Percentiles rank a stretch among this genome's conserved stretches.
These are phyloP conservation scores for Megaceryle alcyon DNA, from an alignment of 2,797 vertebrate genomes.

Conservation along the genomic window DNA sequence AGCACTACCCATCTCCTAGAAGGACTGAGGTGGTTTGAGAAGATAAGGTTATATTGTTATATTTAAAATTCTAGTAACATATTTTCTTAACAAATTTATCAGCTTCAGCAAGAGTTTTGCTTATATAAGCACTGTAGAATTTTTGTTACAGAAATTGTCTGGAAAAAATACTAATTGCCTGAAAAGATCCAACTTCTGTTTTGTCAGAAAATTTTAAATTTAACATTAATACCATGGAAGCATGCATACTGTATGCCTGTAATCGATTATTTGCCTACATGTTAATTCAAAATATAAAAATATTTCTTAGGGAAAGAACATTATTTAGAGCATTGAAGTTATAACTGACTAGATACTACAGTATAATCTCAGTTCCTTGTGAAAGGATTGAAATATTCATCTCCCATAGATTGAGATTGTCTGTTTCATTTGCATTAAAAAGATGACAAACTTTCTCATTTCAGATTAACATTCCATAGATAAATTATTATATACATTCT, in stretches of 20 bases:
- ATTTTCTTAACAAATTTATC: not conserved
- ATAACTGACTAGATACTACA: not conserved
- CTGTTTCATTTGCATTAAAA: not conserved
- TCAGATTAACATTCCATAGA: not conserved
- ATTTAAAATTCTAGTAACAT: not conserved
- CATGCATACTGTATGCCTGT: not conserved
- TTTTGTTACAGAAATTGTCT: not conserved
- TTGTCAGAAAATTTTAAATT: not conserved
- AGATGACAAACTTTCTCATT: not conserved
- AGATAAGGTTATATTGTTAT: not conserved
- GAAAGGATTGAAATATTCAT: not conserved
- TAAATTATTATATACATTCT: slow-evolving; percentile 7
- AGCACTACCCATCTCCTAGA: not conserved
- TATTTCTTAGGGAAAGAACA: not conserved
- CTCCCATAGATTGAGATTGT: not conserved
- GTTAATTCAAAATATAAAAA: not conserved
- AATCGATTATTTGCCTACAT: not conserved
- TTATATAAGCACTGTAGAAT: not conserved
- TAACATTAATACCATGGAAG: not conserved
- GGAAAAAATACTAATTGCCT: not conserved
- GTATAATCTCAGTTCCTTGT: not conserved
- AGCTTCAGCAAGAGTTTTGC: not conserved
- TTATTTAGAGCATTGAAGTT: not conserved
- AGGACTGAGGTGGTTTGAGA: not conserved
- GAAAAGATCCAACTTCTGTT: not conserved